Base-by-base conservation (phyloP, 37 sponge, comb jelly and placozoan species). In the Lycopodina hypogea region DNA sequence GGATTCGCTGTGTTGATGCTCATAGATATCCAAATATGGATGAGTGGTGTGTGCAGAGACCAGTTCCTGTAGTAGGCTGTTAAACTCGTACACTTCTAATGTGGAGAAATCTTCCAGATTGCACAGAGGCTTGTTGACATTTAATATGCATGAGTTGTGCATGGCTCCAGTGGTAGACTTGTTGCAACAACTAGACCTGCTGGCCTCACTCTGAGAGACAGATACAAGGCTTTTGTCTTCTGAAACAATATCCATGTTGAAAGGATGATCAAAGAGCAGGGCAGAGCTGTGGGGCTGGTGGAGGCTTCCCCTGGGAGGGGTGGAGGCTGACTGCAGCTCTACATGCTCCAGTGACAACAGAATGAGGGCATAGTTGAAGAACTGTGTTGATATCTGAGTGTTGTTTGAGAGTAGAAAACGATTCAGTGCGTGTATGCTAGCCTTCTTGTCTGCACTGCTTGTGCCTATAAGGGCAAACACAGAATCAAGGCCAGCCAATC, bases 11-110 rank as follows among this genome's bases (percentile, higher is more conserved):
- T 63, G 67, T 51, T 75, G 56, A 77, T 93, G 90, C 48, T 86
- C 74, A 69, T 69, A 86, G 17, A 76, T 29, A 1, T 82, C 79
- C 29, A 78, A 24, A 65, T 93, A 83, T n/a, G 90, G 91, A 52
- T 83, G 76, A 1, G 70, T 79, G 23, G 52, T 42, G 23, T 63
- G 70, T 21, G 48, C 56, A 4, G 56, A 30, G 8, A 52, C 26
- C 17, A 92, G 62, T 42, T 55, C 19, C 61, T 88, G 90, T 23
- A 88, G 72, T 38, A 92, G 33, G 21, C 41, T 42, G 2, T 68
- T 75, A 23, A 32, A 56, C 26, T 69, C 57, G 37, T 79, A 71
- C 17, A 40, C 66, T 59, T 87, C 88, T 0, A 62, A 35, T 8
- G 41, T 39, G 50, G 67, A 75, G 42, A 60, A 83, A 22, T 74